Evolutionary conservation across 2,113 vertebrate species (phyloP), one percentile per base, ranked within the genome.

Genomic region (Dasyprocta punctata): DNA sequence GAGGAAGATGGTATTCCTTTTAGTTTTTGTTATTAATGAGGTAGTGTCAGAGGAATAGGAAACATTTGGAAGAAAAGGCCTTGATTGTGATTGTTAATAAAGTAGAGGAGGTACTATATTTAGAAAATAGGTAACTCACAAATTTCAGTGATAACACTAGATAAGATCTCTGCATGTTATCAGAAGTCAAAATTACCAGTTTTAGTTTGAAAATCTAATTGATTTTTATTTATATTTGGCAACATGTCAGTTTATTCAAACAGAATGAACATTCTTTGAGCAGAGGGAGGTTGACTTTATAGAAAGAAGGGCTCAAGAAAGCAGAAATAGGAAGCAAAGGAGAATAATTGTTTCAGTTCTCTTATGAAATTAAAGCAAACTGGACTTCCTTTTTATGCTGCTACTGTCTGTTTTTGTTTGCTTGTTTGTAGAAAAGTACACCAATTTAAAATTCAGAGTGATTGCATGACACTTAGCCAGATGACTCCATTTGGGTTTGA

Each of bases 91-190:
- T 2, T 82, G n/a, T 54, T 63, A 60, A 28, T 78, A 41, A 41
- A 81, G 63, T 69, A 87, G n/a, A 89, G 8, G 33, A 17, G 7
- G 12, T 71, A 0, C 41, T 16, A 22, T 44, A 47, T 92, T 61
- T 56, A 87, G 52, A 92, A 97, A 94, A 65, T 86, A 89, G 8
- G 54, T 78, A 47, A 75, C 33, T 91, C 13, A 8, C 9, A 56
- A 7, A 54, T 90, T 81, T 80, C 1, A 13, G 14, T 95, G 54
- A 49, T 60, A 47, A 8, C 69, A 24, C 44, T 86, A 22, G 84
- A 33, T 84, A 84, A 84, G 24, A 96, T 49, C 7, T 91, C 20
- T 96, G 58, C 24, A 33, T 95, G 30, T 89, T 93, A 41, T 30
- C 44, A 67, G n/a, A 86, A 54, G 47, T 52, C n/a, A 94, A 28